Base-by-base conservation (phyloP, 2,797 vertebrate species). In the Clarias fuscus region DNA sequence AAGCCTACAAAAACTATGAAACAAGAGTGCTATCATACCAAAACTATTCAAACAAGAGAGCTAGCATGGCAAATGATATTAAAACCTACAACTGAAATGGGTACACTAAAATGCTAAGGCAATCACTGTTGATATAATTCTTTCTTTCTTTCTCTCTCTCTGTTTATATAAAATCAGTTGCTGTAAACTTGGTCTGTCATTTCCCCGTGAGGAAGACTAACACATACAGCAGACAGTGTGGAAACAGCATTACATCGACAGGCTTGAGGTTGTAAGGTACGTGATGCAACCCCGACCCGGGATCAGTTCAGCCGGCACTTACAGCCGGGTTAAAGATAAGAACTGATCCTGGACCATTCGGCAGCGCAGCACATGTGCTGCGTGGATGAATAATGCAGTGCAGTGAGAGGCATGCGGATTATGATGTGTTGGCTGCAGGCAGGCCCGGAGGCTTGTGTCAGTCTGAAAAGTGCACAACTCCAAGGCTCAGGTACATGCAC, bases 381-480 rank as follows among this genome's bases (percentile, higher is more conserved):
- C 90, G 59, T 91, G 90, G 90, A 94, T 94, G 92, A 94, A 94
- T 94, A 94, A 95, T 95, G 90, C 85, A 93, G 89, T 91, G 92
- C 40, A 92, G 92, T 90, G 89, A 87, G 88, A 92, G 89, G 84
- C 70, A 86, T 91, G 88, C 85, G 91, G 92, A 93, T 92, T 88
- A 92, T 94, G 92, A 68, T 89, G 11, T 53, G 91, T 89, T 90
- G 91, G 93, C 94, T 92, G 82, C 86, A 88, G 89, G 94, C 93
- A 88, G 88, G 90, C 94, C 91, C 90, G 85, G 37, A 77, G 94
- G 93, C 93, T 90, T 85, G 88, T 92, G 92, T 93, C 93, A 93
- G 89, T 91, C 91, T 91, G 90, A 87, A 87, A 77, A 84, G 71
- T 86, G 88, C 90, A 90, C 88, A 88, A 89, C 88, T 86, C 79